These are phyloP conservation scores for Forbesichthys papilliferus DNA, from an alignment of 2,113 vertebrate species.

Conservation along the genomic window DNA sequence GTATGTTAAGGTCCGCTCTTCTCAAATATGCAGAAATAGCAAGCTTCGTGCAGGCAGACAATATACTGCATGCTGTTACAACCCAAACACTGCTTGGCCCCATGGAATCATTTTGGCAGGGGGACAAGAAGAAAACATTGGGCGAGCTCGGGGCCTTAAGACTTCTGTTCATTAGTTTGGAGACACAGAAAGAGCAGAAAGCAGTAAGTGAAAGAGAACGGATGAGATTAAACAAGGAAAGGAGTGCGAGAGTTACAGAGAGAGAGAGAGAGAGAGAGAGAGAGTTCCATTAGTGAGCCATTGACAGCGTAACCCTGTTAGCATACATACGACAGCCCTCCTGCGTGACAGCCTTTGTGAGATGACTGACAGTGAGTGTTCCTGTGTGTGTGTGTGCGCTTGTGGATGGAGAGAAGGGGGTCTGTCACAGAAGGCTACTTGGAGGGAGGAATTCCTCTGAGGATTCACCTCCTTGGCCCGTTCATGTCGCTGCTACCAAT, in stretches of 20 bases:
- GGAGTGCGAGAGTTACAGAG: background rate
- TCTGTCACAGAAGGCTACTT: slow-evolving; percentile 46
- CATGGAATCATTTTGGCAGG: slow-evolving; percentile 38
- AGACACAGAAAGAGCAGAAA: background rate
- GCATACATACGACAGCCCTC: slow-evolving; percentile 36
- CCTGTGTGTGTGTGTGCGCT: slow-evolving; percentile 36
- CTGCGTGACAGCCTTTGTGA: slow-evolving; percentile 69
- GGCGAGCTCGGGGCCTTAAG: slow-evolving; percentile 37
- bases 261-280: slow-evolving; percentile 17
- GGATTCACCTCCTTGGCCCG: slow-evolving; percentile 67
- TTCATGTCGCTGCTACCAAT: slow-evolving; percentile 70
- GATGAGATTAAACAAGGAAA: background rate
- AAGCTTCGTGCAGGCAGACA: background rate
- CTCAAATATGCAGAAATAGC: slow-evolving; percentile 31
- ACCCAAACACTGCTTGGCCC: slow-evolving; percentile 27
- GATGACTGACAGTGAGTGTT: slow-evolving; percentile 72
- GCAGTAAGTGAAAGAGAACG: background rate
- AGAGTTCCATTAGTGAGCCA: slow-evolving; percentile 42
- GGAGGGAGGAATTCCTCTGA: slow-evolving; percentile 64
- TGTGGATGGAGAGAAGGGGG: slow-evolving; percentile 2
- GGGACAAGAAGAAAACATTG: slow-evolving; percentile 37
- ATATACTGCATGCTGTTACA: slow-evolving; percentile 5
- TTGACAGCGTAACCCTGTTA: slow-evolving; percentile 44
- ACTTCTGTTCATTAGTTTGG: slow-evolving; percentile 43
- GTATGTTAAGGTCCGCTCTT: slow-evolving; percentile 29